These are phyloP conservation scores for Lithophane leautieri DNA, from an alignment of 2,888 invertebrate genomes.

Conservation along the genomic window DNA sequence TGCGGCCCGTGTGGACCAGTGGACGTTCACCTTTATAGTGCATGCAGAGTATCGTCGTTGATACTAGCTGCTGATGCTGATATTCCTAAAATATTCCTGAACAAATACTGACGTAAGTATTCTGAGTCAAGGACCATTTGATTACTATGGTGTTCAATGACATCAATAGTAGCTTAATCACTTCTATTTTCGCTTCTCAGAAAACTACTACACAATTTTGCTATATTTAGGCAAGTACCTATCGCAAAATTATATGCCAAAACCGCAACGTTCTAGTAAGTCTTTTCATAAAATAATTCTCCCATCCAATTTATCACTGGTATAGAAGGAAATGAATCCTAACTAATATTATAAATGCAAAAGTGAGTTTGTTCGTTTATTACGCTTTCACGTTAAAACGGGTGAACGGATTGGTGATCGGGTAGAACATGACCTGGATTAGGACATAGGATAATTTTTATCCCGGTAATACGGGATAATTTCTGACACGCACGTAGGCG, in stretches of 20 bases:
- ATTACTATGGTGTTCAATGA: background rate
- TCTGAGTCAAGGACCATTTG: background rate
- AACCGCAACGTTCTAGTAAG: slow-evolving; percentile 2
- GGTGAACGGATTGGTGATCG: no score
- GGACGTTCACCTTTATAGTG: background rate
- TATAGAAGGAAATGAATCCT: slow-evolving; percentile 38
- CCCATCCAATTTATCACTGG: slow-evolving; percentile 32
- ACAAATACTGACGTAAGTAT: background rate
- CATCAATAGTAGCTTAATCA: background rate
- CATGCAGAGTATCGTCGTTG: background rate
- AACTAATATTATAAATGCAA: no score
- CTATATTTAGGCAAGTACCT: background rate
- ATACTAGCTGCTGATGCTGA: no score
- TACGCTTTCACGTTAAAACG: no score
- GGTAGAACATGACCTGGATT: no score
- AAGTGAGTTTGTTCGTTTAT: no score
- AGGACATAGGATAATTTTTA: no score
- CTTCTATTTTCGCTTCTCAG: background rate
- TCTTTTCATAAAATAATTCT: slow-evolving; percentile 40
- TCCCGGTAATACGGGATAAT: no score
- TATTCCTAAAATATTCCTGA: background rate
- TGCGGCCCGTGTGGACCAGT: background rate
- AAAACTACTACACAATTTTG: background rate
- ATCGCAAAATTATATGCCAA: background rate
- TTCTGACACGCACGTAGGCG: no score